phyloP scores from a whole-genome alignment of 2,888 invertebrate genomes.

The Drosophila pseudotakahashii region DNA sequence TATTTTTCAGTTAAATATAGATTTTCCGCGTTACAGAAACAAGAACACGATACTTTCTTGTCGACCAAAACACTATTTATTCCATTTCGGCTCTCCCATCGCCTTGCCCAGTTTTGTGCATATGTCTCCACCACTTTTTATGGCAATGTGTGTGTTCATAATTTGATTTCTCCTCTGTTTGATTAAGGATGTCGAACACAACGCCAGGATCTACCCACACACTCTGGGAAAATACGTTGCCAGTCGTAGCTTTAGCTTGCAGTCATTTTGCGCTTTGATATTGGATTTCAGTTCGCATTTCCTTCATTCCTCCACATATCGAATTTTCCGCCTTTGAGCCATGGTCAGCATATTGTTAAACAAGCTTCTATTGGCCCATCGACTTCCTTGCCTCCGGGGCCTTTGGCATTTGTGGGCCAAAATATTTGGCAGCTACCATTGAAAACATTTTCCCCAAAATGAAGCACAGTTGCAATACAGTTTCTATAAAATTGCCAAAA shows the following conservation, averaged over 20 bases:
- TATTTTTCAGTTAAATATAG: not conserved
- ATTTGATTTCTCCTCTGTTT: slow-evolving; percentile 61
- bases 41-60: not conserved
- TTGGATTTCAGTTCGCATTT: slow-evolving; percentile 54
- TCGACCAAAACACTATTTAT: not conserved
- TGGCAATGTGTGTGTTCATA: slow-evolving; percentile 47
- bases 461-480: slow-evolving; percentile 5
- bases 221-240: slow-evolving; percentile 17
- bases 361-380: slow-evolving; percentile 24
- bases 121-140: slow-evolving; percentile 30
- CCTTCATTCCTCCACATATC: slow-evolving; percentile 34
- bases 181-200: slow-evolving; percentile 60
- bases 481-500: not conserved
- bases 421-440: slow-evolving; percentile 19
- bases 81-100: slow-evolving; percentile 2
- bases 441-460: slow-evolving; percentile 20
- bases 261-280: slow-evolving; percentile 52
- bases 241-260: slow-evolving; percentile 43
- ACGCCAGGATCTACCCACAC: slow-evolving; percentile 8
- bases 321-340: slow-evolving; percentile 48
- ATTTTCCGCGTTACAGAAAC: too few relatives aligned
- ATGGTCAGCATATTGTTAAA: slow-evolving; percentile 57
- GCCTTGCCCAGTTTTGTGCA: slow-evolving; percentile 48
- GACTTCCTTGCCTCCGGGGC: slow-evolving; percentile 7
- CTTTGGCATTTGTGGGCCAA: slow-evolving; percentile 16